A percentile compares a stretch with the other conserved stretches of the same genome.
Conservation (phyloP, 2,113 vertebrate species). For the crab-eating macaque (Macaca fascicularis) region T2T-MFA8v1.1 NC_088394.1:76059001-76059500, state of each 20-base stretch:
- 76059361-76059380: slow-evolving; percentile 88
- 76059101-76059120: slow-evolving; percentile 81
- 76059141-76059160: slow-evolving; percentile 88
- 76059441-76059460: slow-evolving; percentile 81
- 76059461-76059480: slow-evolving; percentile 73
- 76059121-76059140: slow-evolving; percentile 79
- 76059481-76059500: slow-evolving; percentile 65
- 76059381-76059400: slow-evolving; percentile 90
- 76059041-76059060: slow-evolving; percentile 72
- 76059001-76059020: slow-evolving; percentile 75
- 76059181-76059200: slow-evolving; percentile 90
- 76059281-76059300: slow-evolving; percentile 86
- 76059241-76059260: slow-evolving; percentile 87
- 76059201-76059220: slow-evolving; percentile 88
- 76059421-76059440: slow-evolving; percentile 87
- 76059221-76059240: slow-evolving; percentile 91
- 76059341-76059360: slow-evolving; percentile 88
- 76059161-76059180: slow-evolving; percentile 84
- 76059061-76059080: slow-evolving; percentile 80
- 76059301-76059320: slow-evolving; percentile 85
- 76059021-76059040: slow-evolving; percentile 77
- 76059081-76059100: slow-evolving; percentile 84
- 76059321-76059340: slow-evolving; percentile 88
- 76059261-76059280: slow-evolving; percentile 89
- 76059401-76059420: slow-evolving; percentile 88